Base-by-base conservation (phyloP, 2,797 vertebrate genomes). In the Potorous gilbertii region DNA sequence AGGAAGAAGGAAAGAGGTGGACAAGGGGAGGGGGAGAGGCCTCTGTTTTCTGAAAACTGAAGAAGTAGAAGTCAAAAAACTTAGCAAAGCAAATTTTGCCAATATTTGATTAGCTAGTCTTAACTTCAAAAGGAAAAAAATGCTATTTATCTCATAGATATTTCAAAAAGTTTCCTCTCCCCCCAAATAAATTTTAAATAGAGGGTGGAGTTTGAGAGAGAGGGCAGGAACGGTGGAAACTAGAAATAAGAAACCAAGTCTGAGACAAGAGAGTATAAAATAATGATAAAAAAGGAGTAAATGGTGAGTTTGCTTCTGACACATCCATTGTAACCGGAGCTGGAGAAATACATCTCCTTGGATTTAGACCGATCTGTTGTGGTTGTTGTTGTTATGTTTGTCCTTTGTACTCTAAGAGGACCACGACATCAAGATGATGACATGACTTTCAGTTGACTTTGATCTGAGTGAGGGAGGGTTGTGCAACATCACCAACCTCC, bases 41-140 rank as follows among this genome's bases (percentile, higher is more conserved):
- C 94, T 97, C 96, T 95, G 96, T 95, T 97, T 92, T 96, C 95
- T 95, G 21, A 97, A 98, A 96, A 96, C 93, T 92, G 90, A 91
- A 93, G 96, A 97, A 96, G 31, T 93, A 93, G 92, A 89, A 94
- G 57, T 95, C 92, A 96, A 90, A 94, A 57, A 94, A 96, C 92
- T 96, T 96, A 94, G 93, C 94, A 96, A 96, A 95, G 90, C 94
- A 93, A 93, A 94, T 5, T 57, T 90, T 62, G 74, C 31, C 94
- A 96, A 57, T 91, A 96, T 96, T 94, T 97, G 46, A 89, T 95
- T 96, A 96, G 94, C 91, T 97, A 92, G 94, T 96, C 96, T 94
- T 96, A 90, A 50, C 56, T 87, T 62, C 74, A 59, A 93, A 91
- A 54, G 92, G 92, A 94, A 91, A 74, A 94, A 91, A 66, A 93